Percentiles rank a stretch among this genome's conserved stretches.
These are phyloP conservation scores for Drosophila maculinotata DNA, from an alignment of 2,888 invertebrate genomes.

Conservation along the genomic window DNA sequence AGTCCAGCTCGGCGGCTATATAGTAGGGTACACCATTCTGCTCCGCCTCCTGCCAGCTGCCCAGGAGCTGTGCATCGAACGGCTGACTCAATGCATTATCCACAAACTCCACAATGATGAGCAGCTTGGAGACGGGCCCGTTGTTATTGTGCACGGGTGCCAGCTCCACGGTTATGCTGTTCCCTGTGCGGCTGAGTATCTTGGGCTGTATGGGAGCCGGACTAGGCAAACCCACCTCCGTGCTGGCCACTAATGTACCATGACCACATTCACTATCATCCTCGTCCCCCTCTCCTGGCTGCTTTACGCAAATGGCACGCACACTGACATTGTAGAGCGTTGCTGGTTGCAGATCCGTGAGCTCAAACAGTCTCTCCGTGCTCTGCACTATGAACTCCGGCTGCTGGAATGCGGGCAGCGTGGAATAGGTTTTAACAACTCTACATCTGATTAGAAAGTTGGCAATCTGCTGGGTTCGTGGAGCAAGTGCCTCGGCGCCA, in stretches of 20 bases:
- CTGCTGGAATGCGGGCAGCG: constrained; percentile 85
- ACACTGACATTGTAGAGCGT: constrained; percentile 91
- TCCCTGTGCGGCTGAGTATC: constrained; percentile 87
- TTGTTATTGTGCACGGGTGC: constrained; percentile 90
- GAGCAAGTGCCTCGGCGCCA: constrained; percentile 47
- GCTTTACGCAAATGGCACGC: constrained; percentile 87
- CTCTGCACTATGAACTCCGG: constrained; percentile 88
- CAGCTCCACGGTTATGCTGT: constrained; percentile 89
- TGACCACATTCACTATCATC: constrained; percentile 86
- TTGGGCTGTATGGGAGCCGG: constrained; percentile 90
- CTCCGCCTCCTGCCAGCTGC: constrained; percentile 89
- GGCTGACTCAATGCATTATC: constrained; percentile 89
- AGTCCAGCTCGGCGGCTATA: constrained; percentile 92
- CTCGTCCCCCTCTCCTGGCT: neutral
- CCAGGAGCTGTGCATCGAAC: constrained; percentile 87
- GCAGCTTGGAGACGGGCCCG: constrained; percentile 91
- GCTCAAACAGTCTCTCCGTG: constrained; percentile 86
- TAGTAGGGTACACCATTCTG: constrained; percentile 91
- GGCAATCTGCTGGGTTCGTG: constrained; percentile 83
- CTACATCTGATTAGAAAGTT: constrained; percentile 87
- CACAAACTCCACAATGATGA: constrained; percentile 89
- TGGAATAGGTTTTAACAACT: constrained; percentile 87
- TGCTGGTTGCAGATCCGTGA: constrained; percentile 90
- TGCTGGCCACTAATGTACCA: constrained; percentile 87
- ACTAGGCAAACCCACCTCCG: constrained; percentile 89